Base-by-base conservation (phyloP, 2,797 vertebrate species). In the Hozukius guyotensis region DNA sequence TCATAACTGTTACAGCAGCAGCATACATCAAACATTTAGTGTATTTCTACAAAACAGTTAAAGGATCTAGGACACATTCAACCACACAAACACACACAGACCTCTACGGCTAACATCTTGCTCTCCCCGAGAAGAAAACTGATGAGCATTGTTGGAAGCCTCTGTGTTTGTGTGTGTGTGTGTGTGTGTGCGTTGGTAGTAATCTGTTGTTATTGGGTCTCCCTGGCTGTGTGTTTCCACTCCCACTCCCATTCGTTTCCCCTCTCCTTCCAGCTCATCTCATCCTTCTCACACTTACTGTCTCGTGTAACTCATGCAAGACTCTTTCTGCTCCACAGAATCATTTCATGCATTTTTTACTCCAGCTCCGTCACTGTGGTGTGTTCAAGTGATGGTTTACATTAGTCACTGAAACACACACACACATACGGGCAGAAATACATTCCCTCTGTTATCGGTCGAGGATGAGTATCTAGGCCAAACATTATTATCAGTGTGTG, bases 331-430 rank as follows among this genome's bases (percentile, higher is more conserved):
- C 90, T 91, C 82, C 85, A 86, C 80, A 27, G 86, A 72, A 86
- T 92, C 73, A 89, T 92, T 93, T 94, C 92, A 92, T 94, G 90
- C 88, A 90, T 94, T 91, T 93, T 93, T 92, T 72, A 93, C 91
- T 80, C 72, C 29, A 42, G 67, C 85, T 80, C 85, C 82, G 85
- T 88, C 81, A 72, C 49, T 72, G 74, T 64, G 86, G 69, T 86
- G 87, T 86, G 92, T 91, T 92, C 88, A 88, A 80, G 84, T 75
- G 63, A 83, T 91, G 80, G 69, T 92, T 93, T 91, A 92, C 90
- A 89, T 89, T 82, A 89, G 85, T 78, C 82, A 74, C 65, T 75
- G 66, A 87, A 72, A 87, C 64, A 86, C 73, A 82, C 70, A 75
- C 77, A 76, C 31, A 76, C 29, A 66, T 24, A 27, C 24, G 24